Evolutionary conservation across 2,888 invertebrate species (phyloP), one percentile per base, ranked within the genome.

Genomic region (Phania funesta): DNA sequence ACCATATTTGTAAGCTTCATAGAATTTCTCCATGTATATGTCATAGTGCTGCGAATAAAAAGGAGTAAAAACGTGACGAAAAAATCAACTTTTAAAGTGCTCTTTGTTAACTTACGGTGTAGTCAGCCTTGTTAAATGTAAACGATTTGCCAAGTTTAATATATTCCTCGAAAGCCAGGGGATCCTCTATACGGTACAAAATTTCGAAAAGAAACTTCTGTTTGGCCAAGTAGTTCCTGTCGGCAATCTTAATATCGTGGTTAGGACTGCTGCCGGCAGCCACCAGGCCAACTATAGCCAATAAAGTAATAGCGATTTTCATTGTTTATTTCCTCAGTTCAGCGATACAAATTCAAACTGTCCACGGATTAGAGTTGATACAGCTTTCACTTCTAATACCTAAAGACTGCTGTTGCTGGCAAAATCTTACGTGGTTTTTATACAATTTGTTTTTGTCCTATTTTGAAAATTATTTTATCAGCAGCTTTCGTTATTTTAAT

Each of bases 211-310:
- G 58, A 73, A 85, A 86, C 71, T 85, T 85, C 65, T 86, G 86
- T 35, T 83, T 87, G 24, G 75, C 75, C 78, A 86, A 62, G 62
- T 78, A 85, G 6, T 70, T 67, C 67, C 85, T 86, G 74, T 87
- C 85, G 24, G 83, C 86, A 54, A 81, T 54, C 73, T 85, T 79
- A 32, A 83, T 67, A 20, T 78, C 70, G 4, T 80, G 54, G 3
- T 24, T 56, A 8, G 64, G 56, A 68, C 82, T 67, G 48, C 38
- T 67, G 58, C 60, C 73, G n/a, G 83, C 84, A 52, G 86, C 87
- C 58, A 79, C 88, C 64, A 89, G 78, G 76, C 87, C 88, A 84
- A 89, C 71, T 50, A 87, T 87, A 85, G 87, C 88, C 83, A 89
- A 67, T 76, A 89, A 85, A 82, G 81, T 87, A 46, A 89, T 81